These are phyloP conservation scores for Saturnia pavonia DNA, from an alignment of 2,888 invertebrate species.

Conservation along the genomic window DNA sequence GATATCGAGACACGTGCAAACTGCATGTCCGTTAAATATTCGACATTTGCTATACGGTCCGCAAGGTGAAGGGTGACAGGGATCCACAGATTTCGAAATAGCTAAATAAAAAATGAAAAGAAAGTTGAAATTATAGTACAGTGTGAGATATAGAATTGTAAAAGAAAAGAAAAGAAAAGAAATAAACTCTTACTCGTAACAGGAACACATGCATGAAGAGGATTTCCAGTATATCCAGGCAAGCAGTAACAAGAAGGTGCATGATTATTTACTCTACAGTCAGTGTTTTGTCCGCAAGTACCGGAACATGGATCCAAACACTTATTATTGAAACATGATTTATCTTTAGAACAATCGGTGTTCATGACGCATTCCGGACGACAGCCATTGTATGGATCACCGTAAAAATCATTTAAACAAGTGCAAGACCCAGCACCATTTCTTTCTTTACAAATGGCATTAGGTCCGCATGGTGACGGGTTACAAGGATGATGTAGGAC, in stretches of 20 bases:
- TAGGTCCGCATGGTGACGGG: slow-evolving; percentile 90
- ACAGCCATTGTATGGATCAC: slow-evolving; percentile 90
- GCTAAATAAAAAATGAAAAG: slow-evolving; percentile 58
- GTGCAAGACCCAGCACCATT: slow-evolving; percentile 89
- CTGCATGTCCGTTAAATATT: slow-evolving; percentile 86
- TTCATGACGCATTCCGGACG: slow-evolving; percentile 91
- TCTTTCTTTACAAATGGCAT: slow-evolving; percentile 88
- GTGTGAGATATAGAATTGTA: slow-evolving; percentile 40
- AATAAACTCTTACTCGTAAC: slow-evolving; percentile 82
- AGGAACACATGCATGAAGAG: slow-evolving; percentile 85
- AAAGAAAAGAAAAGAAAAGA: slow-evolving; percentile 57
- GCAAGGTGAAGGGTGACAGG: slow-evolving; percentile 89
- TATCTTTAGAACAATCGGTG: slow-evolving; percentile 86
- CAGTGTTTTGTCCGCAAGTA: slow-evolving; percentile 89
- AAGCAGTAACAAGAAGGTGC: slow-evolving; percentile 89
- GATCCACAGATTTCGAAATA: slow-evolving; percentile 80
- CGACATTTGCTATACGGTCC: slow-evolving; percentile 90
- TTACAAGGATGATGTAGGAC: slow-evolving; percentile 87
- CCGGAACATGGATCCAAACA: slow-evolving; percentile 90
- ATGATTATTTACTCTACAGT: slow-evolving; percentile 88
- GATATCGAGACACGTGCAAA: slow-evolving; percentile 88
- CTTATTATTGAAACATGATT: slow-evolving; percentile 89
- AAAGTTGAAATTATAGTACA: slow-evolving; percentile 46
- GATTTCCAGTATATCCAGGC: slow-evolving; percentile 87
- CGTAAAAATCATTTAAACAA: slow-evolving; percentile 87